Evolutionary conservation across 2,113 vertebrate species (phyloP), one percentile per base, ranked within the genome.

Genomic region (Sialia sialis): DNA sequence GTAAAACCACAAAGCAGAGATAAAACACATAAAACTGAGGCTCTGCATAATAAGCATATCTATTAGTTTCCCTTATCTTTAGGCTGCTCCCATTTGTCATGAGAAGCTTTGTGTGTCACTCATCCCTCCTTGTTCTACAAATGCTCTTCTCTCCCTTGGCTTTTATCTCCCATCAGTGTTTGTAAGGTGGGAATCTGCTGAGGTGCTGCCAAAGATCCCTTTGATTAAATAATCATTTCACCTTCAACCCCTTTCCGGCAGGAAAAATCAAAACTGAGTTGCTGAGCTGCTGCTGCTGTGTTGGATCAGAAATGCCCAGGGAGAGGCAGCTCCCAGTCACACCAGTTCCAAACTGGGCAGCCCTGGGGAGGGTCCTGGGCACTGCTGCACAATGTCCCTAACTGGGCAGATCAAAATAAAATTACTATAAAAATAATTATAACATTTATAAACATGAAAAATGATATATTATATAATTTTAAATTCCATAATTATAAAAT

Each of bases 1-100:
- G 66, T 92, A 87, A 91, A 73, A 78, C 70, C 93, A 91, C 77
- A 87, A 66, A 96, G 75, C 80, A 90, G 90, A 97, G 95, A 89
- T 74, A 94, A 81, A 91, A 87, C 54, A 76, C 56, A 88, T 54
- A 78, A 86, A 94, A 76, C 84, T n/a, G 48, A 85, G 76, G 56
- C 92, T 85, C 90, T 91, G 75, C 90, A 86, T 66, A 86, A 70
- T 87, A 89, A 82, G 78, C 72, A 8, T 90, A 95, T 87, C 91
- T 94, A 52, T 72, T 91, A 73, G 49, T 84, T 93, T 76, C n/a
- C 84, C 78, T 93, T 97, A 94, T 92, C 94, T 95, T 34, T 52
- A 10, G 39, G 27, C 67, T 55, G 90, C 84, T 96, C 75, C 87
- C 70, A 10, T 89, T 95, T 93, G 95, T 93, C 89, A 89, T 48